phyloP scores from a whole-genome alignment of 2,888 invertebrate genomes.

The Drosophila merina region DNA sequence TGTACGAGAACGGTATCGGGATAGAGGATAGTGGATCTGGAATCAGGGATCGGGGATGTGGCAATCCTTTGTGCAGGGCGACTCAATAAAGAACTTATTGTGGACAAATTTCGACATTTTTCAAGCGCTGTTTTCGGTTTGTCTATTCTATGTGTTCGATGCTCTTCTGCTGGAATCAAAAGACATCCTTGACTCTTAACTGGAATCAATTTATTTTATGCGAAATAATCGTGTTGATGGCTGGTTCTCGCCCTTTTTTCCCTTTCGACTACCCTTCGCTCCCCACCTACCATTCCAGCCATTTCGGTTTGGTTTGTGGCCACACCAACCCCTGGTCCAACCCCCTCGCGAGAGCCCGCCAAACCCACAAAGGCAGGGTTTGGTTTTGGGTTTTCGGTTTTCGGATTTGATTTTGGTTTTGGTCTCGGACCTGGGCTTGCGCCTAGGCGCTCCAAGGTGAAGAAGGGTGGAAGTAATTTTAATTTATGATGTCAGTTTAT shows the following conservation, averaged over 20 bases:
- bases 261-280: slow-evolving; percentile 19
- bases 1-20: slow-evolving; percentile 29
- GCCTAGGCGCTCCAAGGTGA: slow-evolving; percentile 74
- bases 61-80: slow-evolving; percentile 73
- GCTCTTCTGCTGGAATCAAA: slow-evolving; percentile 50
- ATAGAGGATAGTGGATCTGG: neutral
- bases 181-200: slow-evolving; percentile 80
- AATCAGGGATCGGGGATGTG: slow-evolving; percentile 21
- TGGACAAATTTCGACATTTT: slow-evolving; percentile 81
- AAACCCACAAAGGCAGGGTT: slow-evolving; percentile 61
- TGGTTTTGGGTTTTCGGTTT: slow-evolving; percentile 40
- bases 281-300: neutral
- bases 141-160: slow-evolving; percentile 39
- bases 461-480: slow-evolving; percentile 84
- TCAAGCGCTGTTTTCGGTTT: slow-evolving; percentile 66
- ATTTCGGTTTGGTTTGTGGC: slow-evolving; percentile 23
- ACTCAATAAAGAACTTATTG: slow-evolving; percentile 80
- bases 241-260: slow-evolving; percentile 81
- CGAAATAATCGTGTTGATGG: slow-evolving; percentile 83
- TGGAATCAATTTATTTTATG: slow-evolving; percentile 83
- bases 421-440: slow-evolving; percentile 33
- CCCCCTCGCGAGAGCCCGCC: slow-evolving; percentile 49
- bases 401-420: slow-evolving; percentile 28
- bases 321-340: slow-evolving; percentile 62
- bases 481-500: slow-evolving; percentile 83